Evolutionary conservation across 1,140 invertebrate species (phyloP).

Genomic region (Ceratoteleas bidentatus): DNA sequence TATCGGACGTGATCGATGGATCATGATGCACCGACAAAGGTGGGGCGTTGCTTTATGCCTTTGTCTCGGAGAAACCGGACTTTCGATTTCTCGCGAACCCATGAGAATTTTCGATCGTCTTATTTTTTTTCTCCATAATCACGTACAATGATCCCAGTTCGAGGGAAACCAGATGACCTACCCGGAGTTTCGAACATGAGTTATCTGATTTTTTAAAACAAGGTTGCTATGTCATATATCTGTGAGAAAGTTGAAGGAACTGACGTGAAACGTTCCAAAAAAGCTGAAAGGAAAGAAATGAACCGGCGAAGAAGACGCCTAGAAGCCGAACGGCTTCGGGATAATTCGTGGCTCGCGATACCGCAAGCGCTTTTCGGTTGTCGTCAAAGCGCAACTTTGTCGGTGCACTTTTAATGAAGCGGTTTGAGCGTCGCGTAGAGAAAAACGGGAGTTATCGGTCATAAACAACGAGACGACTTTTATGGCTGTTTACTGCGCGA

Average conservation of each 20-base stretch:
- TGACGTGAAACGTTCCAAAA: slow-evolving; percentile 48
- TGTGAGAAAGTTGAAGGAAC: slow-evolving; percentile 55
- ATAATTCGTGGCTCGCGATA: slow-evolving; percentile 18
- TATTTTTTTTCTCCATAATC: slow-evolving; percentile 40
- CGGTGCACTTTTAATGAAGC: slow-evolving; percentile 28
- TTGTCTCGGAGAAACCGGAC: slow-evolving; percentile 69
- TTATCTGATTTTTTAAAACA: slow-evolving; percentile 59
- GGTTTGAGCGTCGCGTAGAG: slow-evolving; percentile 7
- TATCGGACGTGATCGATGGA: slow-evolving; percentile 65
- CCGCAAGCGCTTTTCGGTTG: slow-evolving; percentile 33
- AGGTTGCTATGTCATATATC: slow-evolving; percentile 59
- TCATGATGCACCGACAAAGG: slow-evolving; percentile 60
- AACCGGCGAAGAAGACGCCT: slow-evolving; percentile 7
- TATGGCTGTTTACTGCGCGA: slow-evolving; percentile 36
- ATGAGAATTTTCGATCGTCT: slow-evolving; percentile 44
- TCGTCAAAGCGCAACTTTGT: slow-evolving; percentile 24
- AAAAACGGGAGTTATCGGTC: slow-evolving; percentile 38
- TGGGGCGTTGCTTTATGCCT: slow-evolving; percentile 51
- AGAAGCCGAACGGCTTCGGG: slow-evolving; percentile 12
- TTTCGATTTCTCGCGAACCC: slow-evolving; percentile 73
- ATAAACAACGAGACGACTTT: slow-evolving; percentile 53
- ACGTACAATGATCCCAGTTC: slow-evolving; percentile 44
- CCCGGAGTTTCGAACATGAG: slow-evolving; percentile 58
- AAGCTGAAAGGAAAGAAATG: slow-evolving; percentile 11
- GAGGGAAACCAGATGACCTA: slow-evolving; percentile 46